Evolutionary conservation across 1,140 invertebrate species (phyloP).

Genomic region (Dendrolimus punctatus): DNA sequence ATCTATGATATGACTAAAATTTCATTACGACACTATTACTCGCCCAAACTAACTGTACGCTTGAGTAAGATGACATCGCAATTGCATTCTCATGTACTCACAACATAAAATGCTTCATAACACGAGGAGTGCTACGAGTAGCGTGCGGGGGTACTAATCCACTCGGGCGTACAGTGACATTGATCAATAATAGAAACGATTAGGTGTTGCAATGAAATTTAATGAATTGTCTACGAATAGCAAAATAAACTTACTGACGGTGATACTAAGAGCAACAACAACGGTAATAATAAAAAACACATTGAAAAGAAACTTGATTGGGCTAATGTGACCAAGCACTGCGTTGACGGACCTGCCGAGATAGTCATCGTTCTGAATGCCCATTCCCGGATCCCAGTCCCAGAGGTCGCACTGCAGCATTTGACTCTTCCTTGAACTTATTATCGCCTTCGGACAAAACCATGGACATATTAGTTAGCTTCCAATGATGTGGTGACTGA

Average conservation of each 20-base stretch:
- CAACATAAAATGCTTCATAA: too few species aligned
- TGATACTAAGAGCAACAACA: constrained; percentile 15
- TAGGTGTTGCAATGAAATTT: too few species aligned
- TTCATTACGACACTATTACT: too few species aligned
- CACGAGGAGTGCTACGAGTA: too few species aligned
- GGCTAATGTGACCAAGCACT: constrained; percentile 27
- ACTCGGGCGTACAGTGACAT: too few species aligned
- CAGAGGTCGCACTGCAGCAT: constrained; percentile 81
- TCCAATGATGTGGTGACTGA: too few species aligned
- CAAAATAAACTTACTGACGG: not conserved
- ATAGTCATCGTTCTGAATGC: constrained; percentile 86
- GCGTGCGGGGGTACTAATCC: too few species aligned
- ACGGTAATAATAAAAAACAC: constrained; percentile 8
- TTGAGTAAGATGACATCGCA: too few species aligned
- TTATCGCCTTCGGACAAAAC: constrained; percentile 77
- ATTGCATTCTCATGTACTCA: too few species aligned
- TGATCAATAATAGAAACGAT: too few species aligned
- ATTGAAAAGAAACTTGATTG: constrained; percentile 15
- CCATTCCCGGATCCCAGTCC: constrained; percentile 89
- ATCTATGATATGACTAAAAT: not conserved
- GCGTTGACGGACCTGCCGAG: constrained; percentile 82
- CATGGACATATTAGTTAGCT: constrained; percentile 17
- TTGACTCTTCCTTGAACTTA: constrained; percentile 80
- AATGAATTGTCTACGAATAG: too few species aligned
- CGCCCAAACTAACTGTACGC: too few species aligned